Evolutionary conservation across 1,140 invertebrate genomes (phyloP), one percentile per base, ranked within the genome.

Genomic region (Lordiphosa mommai): DNA sequence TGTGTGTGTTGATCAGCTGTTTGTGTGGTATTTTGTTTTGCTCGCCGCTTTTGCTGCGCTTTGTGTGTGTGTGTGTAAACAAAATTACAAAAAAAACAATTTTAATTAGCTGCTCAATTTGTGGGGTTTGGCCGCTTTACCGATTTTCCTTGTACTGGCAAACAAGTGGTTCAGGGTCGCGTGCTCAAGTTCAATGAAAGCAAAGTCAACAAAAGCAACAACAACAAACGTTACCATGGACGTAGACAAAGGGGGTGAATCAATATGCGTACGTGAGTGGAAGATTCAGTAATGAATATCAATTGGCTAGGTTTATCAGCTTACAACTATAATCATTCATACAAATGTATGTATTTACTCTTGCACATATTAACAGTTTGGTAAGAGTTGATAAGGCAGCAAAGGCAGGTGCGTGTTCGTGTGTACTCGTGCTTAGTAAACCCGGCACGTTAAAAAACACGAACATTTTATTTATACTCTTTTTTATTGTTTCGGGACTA

Each of bases 111-210:
- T 48, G 8, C 30, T 49, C 23, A 27, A 27, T 27, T 27, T 27
- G 23, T 36, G 37, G 12, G 13, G 30, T 16, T 3, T 16, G 16
- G 16, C n/a, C 36, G 14, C 9, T 16, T 8, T 37, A 55, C 8
- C 10, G 44, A 30, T 17, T 14, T 14, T 37, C n/a, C 9, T 29
- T 33, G 23, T 20, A 33, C 13, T 7, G 3, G 30, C 34, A 72
- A 72, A 36, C 34, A 72, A 72, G 50, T 30, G 34, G 48, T 52
- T 77, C 72, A 79, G 34, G 67, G 72, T 50, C 61, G 58, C 37
- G 51, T 64, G 52, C 43, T 44, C 72, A 79, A 76, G 72, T 76
- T 76, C 72, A 79, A 72, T 67, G 73, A 51, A 65, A 58, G 7
- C 23, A 27, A 27, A 7, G 23, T 27, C 48, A 59, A 52, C 51